Evolutionary conservation across 2,797 vertebrate species (phyloP).

Genomic region (Synaphobranchus kaupii): DNA sequence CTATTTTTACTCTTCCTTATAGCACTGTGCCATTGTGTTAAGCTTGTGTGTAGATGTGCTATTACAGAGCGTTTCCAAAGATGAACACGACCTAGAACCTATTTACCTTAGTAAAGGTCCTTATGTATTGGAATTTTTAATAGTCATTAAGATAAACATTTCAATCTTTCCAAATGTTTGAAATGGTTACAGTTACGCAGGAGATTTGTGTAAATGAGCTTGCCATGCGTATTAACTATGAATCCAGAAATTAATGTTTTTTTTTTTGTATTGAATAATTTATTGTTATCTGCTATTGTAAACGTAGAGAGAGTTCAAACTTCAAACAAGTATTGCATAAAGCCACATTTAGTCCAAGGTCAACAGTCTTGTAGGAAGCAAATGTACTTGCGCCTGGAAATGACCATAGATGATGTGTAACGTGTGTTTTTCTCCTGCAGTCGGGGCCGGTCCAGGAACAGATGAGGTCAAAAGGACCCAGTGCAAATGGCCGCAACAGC

Average conservation of each 20-base stretch:
- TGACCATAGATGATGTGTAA: neutral
- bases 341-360: neutral
- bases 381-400: neutral
- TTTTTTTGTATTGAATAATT: neutral
- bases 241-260: neutral
- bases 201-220: neutral
- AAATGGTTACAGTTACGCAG: neutral
- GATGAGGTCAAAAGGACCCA: constrained; percentile 80
- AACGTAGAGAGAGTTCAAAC: neutral
- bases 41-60: neutral
- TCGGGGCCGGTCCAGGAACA: constrained; percentile 76
- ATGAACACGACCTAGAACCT: neutral
- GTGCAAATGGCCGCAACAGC: constrained; percentile 75
- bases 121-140: neutral
- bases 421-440: constrained; percentile 51
- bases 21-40: constrained; percentile 22
- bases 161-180: neutral
- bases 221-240: neutral
- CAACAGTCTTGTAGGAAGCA: neutral
- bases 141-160: neutral
- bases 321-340: neutral
- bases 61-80: neutral
- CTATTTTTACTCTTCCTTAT: constrained; percentile 35
- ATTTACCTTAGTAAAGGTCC: neutral
- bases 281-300: neutral